Percentiles rank a stretch among this genome's conserved stretches.
phyloP scores from a whole-genome alignment of 1,140 invertebrate genomes.

The Drosophila neocordata region DNA sequence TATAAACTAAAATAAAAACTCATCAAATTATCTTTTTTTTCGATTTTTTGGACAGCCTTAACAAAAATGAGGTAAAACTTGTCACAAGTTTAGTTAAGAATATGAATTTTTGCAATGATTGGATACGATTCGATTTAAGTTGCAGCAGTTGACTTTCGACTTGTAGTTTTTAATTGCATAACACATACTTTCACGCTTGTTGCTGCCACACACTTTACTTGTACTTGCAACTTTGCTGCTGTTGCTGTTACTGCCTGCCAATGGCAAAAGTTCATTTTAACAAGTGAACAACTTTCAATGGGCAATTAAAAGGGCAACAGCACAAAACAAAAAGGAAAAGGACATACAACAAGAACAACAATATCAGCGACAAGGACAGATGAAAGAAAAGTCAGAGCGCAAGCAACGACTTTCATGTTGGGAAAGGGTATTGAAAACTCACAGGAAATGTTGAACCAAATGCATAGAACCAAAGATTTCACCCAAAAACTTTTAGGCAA shows the following conservation, averaged over 20 bases:
- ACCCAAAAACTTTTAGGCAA: constrained; percentile 67
- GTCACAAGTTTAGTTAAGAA: neutral
- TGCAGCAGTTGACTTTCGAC: constrained; percentile 21
- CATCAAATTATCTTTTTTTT: too few species aligned
- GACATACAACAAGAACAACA: constrained; percentile 20
- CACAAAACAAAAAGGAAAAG: constrained; percentile 57
- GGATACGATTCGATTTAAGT: constrained; percentile 24
- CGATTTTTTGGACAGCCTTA: too few species aligned
- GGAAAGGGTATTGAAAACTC: constrained; percentile 46
- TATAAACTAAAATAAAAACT: too few species aligned
- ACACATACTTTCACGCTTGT: constrained; percentile 75
- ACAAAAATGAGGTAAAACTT: neutral
- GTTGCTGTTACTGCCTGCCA: constrained; percentile 42
- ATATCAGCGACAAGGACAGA: neutral
- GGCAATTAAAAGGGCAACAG: constrained; percentile 76
- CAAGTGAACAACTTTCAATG: constrained; percentile 81
- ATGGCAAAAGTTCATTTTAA: constrained; percentile 74
- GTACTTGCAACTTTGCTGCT: constrained; percentile 27
- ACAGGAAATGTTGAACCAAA: constrained; percentile 74
- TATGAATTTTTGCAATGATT: constrained; percentile 26
- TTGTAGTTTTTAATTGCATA: constrained; percentile 70
- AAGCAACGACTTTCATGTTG: neutral
- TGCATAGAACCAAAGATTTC: constrained; percentile 65
- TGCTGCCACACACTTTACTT: constrained; percentile 63
- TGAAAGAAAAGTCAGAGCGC: neutral